Evolutionary conservation across 2,888 invertebrate species (phyloP), one percentile per base, ranked within the genome.

Genomic region (Mamestra brassicae): DNA sequence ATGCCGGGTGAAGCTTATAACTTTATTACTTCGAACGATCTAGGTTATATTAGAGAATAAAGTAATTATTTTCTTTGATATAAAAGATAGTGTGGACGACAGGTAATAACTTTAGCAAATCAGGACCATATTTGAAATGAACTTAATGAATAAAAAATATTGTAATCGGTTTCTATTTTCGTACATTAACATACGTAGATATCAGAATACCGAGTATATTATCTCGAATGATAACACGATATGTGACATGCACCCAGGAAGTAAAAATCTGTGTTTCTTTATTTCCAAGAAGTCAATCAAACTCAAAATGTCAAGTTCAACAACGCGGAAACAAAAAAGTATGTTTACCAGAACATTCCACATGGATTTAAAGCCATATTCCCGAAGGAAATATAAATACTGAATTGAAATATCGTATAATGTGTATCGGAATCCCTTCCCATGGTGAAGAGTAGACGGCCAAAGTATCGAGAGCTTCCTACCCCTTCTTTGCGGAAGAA

Each of bases 401-500:
- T 85, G 92, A 92, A 95, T 95, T 94, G 95, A 95, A 95, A 95
- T 95, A 95, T 93, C 93, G 92, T 88, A 93, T 94, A 95, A 95
- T 94, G 91, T 93, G 92, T 94, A 95, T 95, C 92, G 93, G 90
- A 94, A 94, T 94, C 93, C 91, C 89, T 91, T 91, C 89, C 89
- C 91, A 85, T 87, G 87, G 91, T 90, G 90, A 89, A 91, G 88
- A 90, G 84, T 87, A 91, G 88, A 82, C 78, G 88, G 76, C 95
- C 92, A 92, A 76, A 76, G 58, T 80, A 66, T 10, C 4, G 17
- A 80, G 93, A 89, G 13, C 93, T 87, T 42, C 87, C 83, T 55
- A 77, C 58, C 85, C 83, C 76, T 84, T 81, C 74, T 64, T 34
- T 26, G 6, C 8, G 0, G 52, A 54, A 74, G 34, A 54, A 52